Evolutionary conservation across 2,888 invertebrate species (phyloP).

Genomic region (Lepidochrysops patricia): DNA sequence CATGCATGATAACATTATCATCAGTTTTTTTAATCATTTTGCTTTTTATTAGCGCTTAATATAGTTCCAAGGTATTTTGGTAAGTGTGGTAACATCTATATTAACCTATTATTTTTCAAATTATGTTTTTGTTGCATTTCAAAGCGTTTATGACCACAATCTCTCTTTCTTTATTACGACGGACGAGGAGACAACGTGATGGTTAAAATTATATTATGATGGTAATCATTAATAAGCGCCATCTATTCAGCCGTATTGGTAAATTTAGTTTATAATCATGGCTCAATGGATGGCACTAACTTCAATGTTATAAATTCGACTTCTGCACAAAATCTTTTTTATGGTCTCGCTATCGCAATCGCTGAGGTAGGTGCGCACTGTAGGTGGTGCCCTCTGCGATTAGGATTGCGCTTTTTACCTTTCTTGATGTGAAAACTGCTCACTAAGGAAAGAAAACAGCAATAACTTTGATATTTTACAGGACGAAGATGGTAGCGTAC

Average conservation of each 20-base stretch:
- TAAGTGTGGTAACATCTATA: neutral
- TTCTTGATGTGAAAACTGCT: no score
- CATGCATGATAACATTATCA: no score
- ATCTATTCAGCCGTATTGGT: neutral
- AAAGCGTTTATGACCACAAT: neutral
- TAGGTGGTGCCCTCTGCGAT: no score
- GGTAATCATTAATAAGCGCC: neutral
- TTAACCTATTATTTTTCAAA: neutral
- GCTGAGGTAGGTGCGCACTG: no score
- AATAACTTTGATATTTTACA: slow-evolving; percentile 31
- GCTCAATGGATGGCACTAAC: neutral
- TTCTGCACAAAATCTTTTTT: no score
- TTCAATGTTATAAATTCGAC: neutral
- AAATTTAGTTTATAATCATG: neutral
- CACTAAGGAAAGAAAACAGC: no score
- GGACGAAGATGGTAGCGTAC: slow-evolving; percentile 54
- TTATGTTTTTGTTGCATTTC: neutral
- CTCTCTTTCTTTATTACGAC: no score
- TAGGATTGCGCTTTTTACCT: no score
- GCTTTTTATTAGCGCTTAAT: neutral
- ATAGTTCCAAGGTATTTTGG: neutral
- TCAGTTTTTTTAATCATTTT: neutral
- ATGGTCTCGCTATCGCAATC: no score
- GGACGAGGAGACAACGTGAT: no score
- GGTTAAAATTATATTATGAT: no score